A percentile compares a stretch with the other conserved stretches of the same genome.
These are phyloP conservation scores for Myripristis murdjan DNA, from an alignment of 2,797 vertebrate species.

Conservation along the genomic window DNA sequence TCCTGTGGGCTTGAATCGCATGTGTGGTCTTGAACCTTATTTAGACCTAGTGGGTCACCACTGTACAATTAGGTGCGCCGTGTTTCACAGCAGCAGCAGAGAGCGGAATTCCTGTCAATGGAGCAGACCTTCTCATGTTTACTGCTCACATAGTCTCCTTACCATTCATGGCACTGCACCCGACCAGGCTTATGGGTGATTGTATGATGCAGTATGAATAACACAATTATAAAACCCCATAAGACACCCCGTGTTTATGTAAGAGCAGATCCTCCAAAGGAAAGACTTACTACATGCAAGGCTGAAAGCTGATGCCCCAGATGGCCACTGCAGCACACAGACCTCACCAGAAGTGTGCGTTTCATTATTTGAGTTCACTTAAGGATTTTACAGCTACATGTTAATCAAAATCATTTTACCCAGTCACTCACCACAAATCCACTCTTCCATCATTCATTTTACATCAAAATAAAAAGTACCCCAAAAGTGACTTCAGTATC, in stretches of 20 bases:
- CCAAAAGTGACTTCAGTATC: not conserved
- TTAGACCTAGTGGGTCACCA: constrained; percentile 84
- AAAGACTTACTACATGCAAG: constrained; percentile 53
- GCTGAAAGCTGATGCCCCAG: constrained; percentile 63
- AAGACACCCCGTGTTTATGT: constrained; percentile 69
- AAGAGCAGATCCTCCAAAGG: constrained; percentile 55
- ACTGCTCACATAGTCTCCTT: constrained; percentile 68
- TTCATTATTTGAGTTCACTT: constrained; percentile 49
- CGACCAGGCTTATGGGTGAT: constrained; percentile 64
- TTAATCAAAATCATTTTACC: not conserved
- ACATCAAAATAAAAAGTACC: not conserved
- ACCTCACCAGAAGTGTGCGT: constrained; percentile 43
- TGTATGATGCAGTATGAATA: constrained; percentile 69
- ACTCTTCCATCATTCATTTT: not conserved
- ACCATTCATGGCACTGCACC: constrained; percentile 55
- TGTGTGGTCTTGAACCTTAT: constrained; percentile 86
- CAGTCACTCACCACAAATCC: not conserved
- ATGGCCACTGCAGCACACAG: constrained; percentile 49
- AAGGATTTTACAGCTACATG: constrained; percentile 26
- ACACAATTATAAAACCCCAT: constrained; percentile 70
- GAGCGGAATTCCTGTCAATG: constrained; percentile 79
- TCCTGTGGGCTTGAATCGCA: constrained; percentile 71
- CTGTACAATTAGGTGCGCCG: constrained; percentile 84
- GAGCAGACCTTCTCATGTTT: constrained; percentile 75
- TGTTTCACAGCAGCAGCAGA: constrained; percentile 82